Evolutionary conservation across 2,888 invertebrate species (phyloP).

Genomic region (Melikaiella ostensackeni): DNA sequence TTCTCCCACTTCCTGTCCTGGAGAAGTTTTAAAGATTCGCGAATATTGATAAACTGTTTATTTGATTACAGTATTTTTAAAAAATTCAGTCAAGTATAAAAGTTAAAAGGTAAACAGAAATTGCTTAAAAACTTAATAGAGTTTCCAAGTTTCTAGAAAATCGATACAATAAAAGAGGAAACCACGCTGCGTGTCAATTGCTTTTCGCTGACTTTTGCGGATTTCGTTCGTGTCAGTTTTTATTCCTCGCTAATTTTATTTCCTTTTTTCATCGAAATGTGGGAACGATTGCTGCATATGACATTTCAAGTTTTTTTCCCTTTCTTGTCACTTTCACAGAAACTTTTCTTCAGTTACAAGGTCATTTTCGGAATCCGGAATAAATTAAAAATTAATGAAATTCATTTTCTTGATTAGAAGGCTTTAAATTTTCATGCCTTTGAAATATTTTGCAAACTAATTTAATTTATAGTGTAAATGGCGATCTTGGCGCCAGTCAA

Average conservation of each 20-base stretch:
- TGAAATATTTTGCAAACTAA: neutral
- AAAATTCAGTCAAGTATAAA: too few species aligned
- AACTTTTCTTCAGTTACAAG: neutral
- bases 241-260: constrained; percentile 11
- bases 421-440: neutral
- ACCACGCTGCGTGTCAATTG: constrained; percentile 6
- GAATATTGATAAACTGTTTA: too few species aligned
- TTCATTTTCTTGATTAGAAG: too few species aligned
- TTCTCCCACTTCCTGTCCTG: neutral
- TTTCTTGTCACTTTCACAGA: neutral
- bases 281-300: neutral
- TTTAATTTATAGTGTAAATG: neutral
- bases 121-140: neutral
- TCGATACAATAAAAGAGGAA: neutral
- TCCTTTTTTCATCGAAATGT: neutral
- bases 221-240: neutral
- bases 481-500: neutral
- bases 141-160: neutral
- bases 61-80: too few species aligned
- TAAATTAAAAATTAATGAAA: neutral
- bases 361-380: neutral
- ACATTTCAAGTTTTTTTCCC: neutral
- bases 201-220: constrained; percentile 1
- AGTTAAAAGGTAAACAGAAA: neutral
- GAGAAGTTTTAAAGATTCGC: neutral